Evolutionary conservation across 2,888 invertebrate genomes (phyloP), one percentile per base, ranked within the genome.

Genomic region (Ceratothoa steindachneri): DNA sequence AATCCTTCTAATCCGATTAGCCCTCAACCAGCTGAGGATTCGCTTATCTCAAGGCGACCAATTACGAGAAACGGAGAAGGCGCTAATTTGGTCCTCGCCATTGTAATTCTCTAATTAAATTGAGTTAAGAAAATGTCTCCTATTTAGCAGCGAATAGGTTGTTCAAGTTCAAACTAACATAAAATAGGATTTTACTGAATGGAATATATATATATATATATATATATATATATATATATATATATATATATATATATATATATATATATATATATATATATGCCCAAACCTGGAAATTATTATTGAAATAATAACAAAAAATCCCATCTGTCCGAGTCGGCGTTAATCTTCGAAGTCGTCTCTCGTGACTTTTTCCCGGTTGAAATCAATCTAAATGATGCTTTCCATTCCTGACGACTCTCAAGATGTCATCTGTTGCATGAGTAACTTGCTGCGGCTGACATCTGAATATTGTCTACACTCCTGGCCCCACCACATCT

Each of bases 221-320:
- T 60, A 60, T 60, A 60, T 60, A 60, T 60, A 60, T 60, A 60
- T 60, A 60, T 41, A 60, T 60, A 60, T 60, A 60, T 60, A 60
- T 60, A 60, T 60, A 60, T 60, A 51, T 60, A 60, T 4, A 4
- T 4, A 4, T 60, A 60, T 60, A 60, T 55, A 55, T 55, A 55
- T 55, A 55, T 55, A 55, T 55, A 60, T 60, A 51, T 60, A 60
- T 60, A 60, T 60, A 60, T 60, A 60, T 60, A 60, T 60, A 60
- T 60, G 24, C 12, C 19, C 12, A 60, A 2, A 51, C 1, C 1
- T 51, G 19, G 15, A 51, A n/a, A 51, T 2, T 51, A 51, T 2
- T 51, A 51, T 51, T n/a, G 15, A 51, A n/a, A 51, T 51, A 51
- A 2, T 9, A 9, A 41, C 15, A 41, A 41, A 9, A 41, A n/a